phyloP scores from a whole-genome alignment of 2,888 invertebrate genomes.

The Amphipoea lucens region DNA sequence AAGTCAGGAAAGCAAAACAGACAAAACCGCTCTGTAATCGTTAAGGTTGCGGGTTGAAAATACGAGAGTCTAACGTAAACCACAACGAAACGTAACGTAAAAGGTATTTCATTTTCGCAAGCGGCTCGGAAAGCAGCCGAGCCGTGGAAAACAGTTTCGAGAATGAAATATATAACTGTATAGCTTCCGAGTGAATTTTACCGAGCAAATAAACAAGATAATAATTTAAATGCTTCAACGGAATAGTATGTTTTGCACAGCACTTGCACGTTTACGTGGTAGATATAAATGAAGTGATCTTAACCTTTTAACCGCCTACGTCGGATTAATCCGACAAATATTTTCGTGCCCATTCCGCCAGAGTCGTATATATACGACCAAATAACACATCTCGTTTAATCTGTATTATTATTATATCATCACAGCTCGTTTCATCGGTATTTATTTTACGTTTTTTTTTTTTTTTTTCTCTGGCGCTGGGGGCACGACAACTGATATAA shows the following conservation, averaged over 20 bases:
- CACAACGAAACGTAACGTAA: conserved; percentile 70
- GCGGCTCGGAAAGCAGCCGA: conserved; percentile 62
- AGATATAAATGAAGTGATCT: neutral
- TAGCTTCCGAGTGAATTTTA: conserved; percentile 43
- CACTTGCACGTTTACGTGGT: neutral
- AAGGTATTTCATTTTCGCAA: conserved; percentile 70
- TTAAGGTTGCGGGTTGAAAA: conserved; percentile 69
- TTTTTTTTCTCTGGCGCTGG: no score
- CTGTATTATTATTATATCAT: no score
- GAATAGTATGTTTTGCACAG: conserved; percentile 19
- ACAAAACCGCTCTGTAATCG: conserved; percentile 70
- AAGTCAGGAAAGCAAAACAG: conserved; percentile 72
- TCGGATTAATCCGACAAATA: no score
- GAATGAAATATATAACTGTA: conserved; percentile 58
- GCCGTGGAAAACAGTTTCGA: conserved; percentile 59
- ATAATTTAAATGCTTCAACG: conserved; percentile 40
- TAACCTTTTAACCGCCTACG: no score
- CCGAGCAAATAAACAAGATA: conserved; percentile 55
- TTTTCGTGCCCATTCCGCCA: no score
- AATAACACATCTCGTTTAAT: no score
- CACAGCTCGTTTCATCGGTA: no score
- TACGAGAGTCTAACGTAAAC: conserved; percentile 67
- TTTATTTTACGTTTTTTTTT: no score
- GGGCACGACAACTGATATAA: no score
- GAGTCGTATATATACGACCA: no score